phyloP scores from a whole-genome alignment of 35 echinoderm and acorn worm genomes.

The Ophioderma brevispina region DNA sequence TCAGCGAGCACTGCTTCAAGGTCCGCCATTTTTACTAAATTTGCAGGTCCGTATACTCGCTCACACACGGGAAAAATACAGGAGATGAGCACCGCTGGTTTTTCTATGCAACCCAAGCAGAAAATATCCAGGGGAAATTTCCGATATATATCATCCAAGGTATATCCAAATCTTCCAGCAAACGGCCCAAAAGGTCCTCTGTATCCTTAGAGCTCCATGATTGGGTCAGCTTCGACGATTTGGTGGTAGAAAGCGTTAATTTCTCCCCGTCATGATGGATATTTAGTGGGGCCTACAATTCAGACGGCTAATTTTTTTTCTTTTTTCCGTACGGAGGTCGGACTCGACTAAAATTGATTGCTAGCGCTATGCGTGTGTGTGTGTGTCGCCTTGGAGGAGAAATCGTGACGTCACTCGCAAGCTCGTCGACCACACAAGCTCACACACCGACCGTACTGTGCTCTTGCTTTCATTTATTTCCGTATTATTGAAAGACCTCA shows the following conservation, averaged over 20 bases:
- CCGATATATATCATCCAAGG: not conserved
- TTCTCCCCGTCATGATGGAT: not conserved
- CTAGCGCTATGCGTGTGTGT: conserved; percentile 10
- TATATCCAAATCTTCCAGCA: not conserved
- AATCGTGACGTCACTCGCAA: not conserved
- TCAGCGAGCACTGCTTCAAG: conserved; percentile 97
- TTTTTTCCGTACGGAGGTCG: not conserved
- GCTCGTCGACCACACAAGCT: not conserved
- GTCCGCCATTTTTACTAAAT: conserved; percentile 87
- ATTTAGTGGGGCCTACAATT: not conserved
- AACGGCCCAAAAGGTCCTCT: not conserved
- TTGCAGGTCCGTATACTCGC: not conserved
- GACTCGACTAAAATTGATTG: conserved; percentile 32
- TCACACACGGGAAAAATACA: not conserved
- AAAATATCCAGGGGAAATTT: not conserved
- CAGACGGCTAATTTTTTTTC: not conserved
- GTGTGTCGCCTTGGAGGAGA: not conserved
- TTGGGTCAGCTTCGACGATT: not conserved
- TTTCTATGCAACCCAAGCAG: not conserved
- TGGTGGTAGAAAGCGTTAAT: not conserved
- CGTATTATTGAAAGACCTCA: too few species aligned
- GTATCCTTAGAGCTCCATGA: not conserved
- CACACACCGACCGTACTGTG: too few species aligned
- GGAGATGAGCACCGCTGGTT: not conserved
- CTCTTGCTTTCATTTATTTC: too few species aligned